Conservation (phyloP, 2,797 vertebrate genomes). For the Brotula barbata region DNA sequence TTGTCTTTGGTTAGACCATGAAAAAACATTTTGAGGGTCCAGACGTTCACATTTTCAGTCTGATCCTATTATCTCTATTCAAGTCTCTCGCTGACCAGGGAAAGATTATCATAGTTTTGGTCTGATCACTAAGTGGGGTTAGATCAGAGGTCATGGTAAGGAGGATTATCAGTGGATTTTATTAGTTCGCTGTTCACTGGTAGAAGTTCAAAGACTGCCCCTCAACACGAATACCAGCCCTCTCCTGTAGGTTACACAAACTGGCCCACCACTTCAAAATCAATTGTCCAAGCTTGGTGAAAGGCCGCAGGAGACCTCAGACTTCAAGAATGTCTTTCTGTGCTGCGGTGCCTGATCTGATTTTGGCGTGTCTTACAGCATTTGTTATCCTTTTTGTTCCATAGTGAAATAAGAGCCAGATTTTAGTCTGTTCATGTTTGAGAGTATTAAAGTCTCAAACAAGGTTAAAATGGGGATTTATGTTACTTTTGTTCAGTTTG, state of each 20-base stretch:
- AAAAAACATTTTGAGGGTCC: constrained; percentile 18
- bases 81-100: constrained; percentile 38
- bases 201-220: constrained; percentile 48
- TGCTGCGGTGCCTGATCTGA: constrained; percentile 6
- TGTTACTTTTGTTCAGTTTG: too few species aligned
- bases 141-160: constrained; percentile 41
- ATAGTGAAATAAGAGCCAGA: too few species aligned
- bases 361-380: constrained; percentile 4
- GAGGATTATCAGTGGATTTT: constrained; percentile 54
- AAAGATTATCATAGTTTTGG: constrained; percentile 61
- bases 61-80: constrained; percentile 44
- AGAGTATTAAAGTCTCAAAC: too few species aligned
- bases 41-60: constrained; percentile 27
- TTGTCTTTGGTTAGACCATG: constrained; percentile 19
- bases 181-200: constrained; percentile 40
- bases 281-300: constrained; percentile 26
- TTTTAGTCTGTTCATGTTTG: too few species aligned
- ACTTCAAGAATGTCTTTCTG: constrained; percentile 25
- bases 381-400: constrained; percentile 3
- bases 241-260: constrained; percentile 22
- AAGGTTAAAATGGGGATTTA: not conserved
- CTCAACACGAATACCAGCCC: constrained; percentile 22
- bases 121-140: constrained; percentile 35
- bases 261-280: constrained; percentile 52
- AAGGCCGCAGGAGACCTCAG: constrained; percentile 23